Evolutionary conservation across 37 sponge, comb jelly and placozoan genomes (phyloP), one percentile per base, ranked within the genome.

Genomic region (Tethya wilhelma): DNA sequence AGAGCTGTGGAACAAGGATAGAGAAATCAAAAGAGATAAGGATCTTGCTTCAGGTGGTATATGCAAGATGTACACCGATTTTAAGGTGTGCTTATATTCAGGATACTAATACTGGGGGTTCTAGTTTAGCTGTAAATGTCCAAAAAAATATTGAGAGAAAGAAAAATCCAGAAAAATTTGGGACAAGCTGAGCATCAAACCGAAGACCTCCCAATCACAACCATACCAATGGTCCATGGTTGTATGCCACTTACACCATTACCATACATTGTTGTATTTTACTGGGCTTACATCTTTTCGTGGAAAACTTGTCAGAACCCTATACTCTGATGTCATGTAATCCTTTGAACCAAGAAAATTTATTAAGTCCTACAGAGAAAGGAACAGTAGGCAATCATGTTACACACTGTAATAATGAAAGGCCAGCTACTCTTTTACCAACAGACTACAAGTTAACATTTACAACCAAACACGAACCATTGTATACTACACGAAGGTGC

Each of bases 221-320:
- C n/a, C n/a, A n/a, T n/a, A n/a, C n/a, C n/a, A n/a, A n/a, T n/a
- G 14, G 14, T 49, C 9, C 53, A 19, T 49, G 14, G 53, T 49
- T 9, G 53, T 14, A 59, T 19, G 19, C 9, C 56, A 74, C 28
- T 19, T 8, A 17, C 19, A n/a, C 28, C 9, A 69, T 11, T 37
- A 8, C 28, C 22, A 14, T 9, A 77, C 64, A 67, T 69, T 41
- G n/a, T n/a, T n/a, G n/a, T n/a, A n/a, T n/a, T n/a, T 5, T 28
- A 32, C 25, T 34, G 40, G 2, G 80, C 91, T 83, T 59, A 94
- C 94, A 86, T 94, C 92, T 90, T 67, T 86, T 17, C 86, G 70
- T 31, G 94, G 94, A 40, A 74, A 94, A 17, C 82, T 53, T 8
- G 84, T 74, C 7, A 87, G 60, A 5, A 90, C 17, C 43, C 83